Base-by-base conservation (phyloP, 2,797 vertebrate species). In the Craterocephalus amniculus region DNA sequence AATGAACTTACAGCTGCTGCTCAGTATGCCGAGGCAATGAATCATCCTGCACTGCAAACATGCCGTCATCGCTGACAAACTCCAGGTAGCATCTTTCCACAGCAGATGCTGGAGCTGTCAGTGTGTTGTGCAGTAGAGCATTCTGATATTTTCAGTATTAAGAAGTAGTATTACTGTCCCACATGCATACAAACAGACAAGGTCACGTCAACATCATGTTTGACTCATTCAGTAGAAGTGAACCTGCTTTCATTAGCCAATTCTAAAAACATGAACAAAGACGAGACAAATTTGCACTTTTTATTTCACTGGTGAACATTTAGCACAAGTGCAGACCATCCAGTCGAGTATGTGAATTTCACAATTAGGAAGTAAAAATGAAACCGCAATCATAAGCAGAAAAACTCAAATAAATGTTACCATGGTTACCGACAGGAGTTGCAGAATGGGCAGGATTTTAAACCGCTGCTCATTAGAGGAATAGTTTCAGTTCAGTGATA, bases 1-100 rank as follows among this genome's bases (percentile, higher is more conserved):
- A 72, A 24, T 35, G n/a, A 79, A 80, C 89, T 88, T 71, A 83
- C 70, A 78, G 80, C 45, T 56, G 79, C 58, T 58, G 32, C 48
- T 79, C 75, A 38, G 54, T 51, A 77, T 31, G 10, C 63, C 32
- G 29, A 20, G 61, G 68, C 27, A 45, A 79, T 81, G 65, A 87
- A 71, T 90, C 82, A 83, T 70, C 59, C 58, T 58, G 57, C 54
- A 43, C n/a, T 27, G 54, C 45, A 5, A 55, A 45, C 43, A 36
- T 67, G 56, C 58, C 58, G 38, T 76, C 75, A 65, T 82, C 59
- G 31, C 64, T 70, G 57, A 67, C 38, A 55, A 63, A 75, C 67
- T 57, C 57, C 58, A 74, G 51, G 59, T 69, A 75, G 22, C 72
- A 56, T 70, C 18, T 80, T 51, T 69, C 35, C 34, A 36, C 4